Evolutionary conservation across 2,797 vertebrate genomes (phyloP).

Genomic region (Apodemus agrarius): DNA sequence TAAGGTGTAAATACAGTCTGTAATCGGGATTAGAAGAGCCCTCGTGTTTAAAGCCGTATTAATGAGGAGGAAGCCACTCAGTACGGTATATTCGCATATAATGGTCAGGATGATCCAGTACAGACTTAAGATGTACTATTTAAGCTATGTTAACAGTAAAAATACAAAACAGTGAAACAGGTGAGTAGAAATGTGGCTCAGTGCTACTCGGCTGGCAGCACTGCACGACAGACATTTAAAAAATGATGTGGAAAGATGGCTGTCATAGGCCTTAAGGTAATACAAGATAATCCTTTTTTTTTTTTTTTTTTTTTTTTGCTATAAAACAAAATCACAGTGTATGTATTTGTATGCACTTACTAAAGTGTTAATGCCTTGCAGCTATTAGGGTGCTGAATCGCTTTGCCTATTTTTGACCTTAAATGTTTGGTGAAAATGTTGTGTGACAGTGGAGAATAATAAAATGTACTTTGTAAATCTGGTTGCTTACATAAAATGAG

Average conservation of each 20-base stretch:
- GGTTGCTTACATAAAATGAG: background rate
- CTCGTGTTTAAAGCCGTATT: background rate
- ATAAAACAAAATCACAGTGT: background rate
- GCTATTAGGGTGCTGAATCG: background rate
- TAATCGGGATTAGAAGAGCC: background rate
- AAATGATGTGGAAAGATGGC: background rate
- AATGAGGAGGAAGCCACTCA: background rate
- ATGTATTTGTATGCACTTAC: background rate
- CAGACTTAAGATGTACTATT: background rate
- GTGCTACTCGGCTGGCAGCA: background rate
- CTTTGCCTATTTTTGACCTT: background rate
- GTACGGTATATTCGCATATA: background rate
- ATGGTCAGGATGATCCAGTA: background rate
- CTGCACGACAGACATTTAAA: too few relatives aligned
- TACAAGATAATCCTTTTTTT: background rate
- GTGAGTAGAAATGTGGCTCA: background rate
- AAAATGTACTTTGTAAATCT: conserved; percentile 53
- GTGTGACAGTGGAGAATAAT: conserved; percentile 42
- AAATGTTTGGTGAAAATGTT: conserved; percentile 24
- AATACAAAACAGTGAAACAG: background rate
- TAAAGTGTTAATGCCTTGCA: background rate
- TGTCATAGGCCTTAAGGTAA: background rate
- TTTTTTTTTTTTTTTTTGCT: background rate
- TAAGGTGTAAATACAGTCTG: background rate
- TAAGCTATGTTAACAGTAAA: background rate